phyloP scores from a whole-genome alignment of 2,113 vertebrate species.

The Grammomys dolichurus region DNA sequence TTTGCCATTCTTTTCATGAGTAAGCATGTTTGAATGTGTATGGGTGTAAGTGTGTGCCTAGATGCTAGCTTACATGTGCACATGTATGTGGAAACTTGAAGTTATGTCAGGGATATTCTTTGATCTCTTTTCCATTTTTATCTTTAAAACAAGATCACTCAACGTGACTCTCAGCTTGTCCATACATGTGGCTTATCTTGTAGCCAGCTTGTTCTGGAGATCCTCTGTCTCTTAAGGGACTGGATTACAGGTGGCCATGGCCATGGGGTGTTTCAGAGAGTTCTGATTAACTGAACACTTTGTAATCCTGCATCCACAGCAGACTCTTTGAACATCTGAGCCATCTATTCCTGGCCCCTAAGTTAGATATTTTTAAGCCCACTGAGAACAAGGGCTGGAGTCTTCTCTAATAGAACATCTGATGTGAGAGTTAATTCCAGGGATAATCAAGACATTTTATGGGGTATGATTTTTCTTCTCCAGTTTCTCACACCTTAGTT shows the following conservation, averaged over 20 bases:
- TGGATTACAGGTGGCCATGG: not conserved
- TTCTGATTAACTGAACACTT: not conserved
- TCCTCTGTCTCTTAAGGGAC: not conserved
- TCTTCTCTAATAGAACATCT: not conserved
- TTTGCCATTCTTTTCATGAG: too few relatives aligned
- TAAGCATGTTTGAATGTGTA: too few relatives aligned
- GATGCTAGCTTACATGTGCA: accelerated
- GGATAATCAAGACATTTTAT: not conserved
- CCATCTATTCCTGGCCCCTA: not conserved
- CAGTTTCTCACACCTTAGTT: not conserved
- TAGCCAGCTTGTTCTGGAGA: not conserved
- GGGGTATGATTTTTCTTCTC: not conserved
- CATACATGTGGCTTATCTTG: not conserved
- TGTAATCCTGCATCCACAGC: not conserved
- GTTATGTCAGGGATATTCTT: not conserved
- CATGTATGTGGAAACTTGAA: not conserved
- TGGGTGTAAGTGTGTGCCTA: not conserved
- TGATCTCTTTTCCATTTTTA: too few relatives aligned
- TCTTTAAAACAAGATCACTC: not conserved
- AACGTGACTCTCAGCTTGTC: not conserved
- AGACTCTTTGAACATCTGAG: not conserved
- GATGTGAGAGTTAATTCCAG: not conserved
- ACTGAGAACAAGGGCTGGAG: not conserved
- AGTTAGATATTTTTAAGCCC: not conserved
- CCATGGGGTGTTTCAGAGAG: not conserved